These are phyloP conservation scores for Agrilus planipennis DNA, from an alignment of 1,140 invertebrate species.

Conservation along the genomic window DNA sequence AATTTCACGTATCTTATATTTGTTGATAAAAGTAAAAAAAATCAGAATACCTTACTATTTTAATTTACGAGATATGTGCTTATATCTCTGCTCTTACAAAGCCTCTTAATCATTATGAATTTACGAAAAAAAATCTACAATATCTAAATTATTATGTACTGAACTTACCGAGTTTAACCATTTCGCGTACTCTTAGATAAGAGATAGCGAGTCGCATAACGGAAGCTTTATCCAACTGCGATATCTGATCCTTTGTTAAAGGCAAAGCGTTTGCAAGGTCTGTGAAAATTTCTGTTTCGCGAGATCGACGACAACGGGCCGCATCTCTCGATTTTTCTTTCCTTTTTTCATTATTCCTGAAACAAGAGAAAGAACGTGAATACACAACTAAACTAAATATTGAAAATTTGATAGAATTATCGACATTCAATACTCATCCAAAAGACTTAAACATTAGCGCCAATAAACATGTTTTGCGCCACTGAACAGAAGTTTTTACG, in stretches of 20 bases:
- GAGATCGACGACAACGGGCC: conserved; percentile 78
- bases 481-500: no score
- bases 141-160: background rate
- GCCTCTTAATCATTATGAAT: no score
- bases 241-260: conserved; percentile 59
- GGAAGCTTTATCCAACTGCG: conserved; percentile 89
- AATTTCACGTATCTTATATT: no score
- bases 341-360: conserved; percentile 89
- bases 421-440: no score
- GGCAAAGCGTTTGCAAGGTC: conserved; percentile 76
- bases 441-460: no score
- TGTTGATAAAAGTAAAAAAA: no score
- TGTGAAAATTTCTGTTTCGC: conserved; percentile 88
- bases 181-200: conserved; percentile 73
- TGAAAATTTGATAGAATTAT: no score
- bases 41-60: no score
- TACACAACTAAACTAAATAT: no score
- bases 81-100: background rate
- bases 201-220: conserved; percentile 90
- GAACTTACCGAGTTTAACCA: conserved; percentile 64
- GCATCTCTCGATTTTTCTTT: conserved; percentile 95
- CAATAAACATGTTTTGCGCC: no score
- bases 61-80: no score
- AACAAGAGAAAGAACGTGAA: conserved; percentile 31
- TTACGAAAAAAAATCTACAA: no score